Conservation (phyloP, 2,888 invertebrate genomes). For the Tipula unca region DNA sequence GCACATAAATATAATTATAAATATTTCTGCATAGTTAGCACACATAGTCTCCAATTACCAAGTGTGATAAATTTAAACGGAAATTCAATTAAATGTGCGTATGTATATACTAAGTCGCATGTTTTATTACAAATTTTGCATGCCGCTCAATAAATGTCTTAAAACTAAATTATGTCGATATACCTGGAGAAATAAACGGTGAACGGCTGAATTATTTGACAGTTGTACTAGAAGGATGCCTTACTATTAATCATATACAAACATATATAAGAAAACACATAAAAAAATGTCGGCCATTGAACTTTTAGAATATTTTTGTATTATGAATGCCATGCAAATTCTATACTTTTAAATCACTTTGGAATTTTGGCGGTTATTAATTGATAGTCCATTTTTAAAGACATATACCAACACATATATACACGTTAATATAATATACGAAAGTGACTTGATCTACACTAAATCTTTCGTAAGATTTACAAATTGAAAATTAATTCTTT, state of each 20-base stretch:
- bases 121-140: neutral
- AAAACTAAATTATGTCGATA: neutral
- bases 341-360: neutral
- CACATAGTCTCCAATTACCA: neutral
- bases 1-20: neutral
- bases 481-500: neutral
- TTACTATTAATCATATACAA: neutral
- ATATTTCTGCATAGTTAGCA: neutral
- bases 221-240: neutral
- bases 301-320: neutral
- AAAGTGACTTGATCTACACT: neutral
- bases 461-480: neutral
- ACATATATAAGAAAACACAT: neutral
- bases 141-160: neutral
- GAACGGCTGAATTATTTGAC: neutral
- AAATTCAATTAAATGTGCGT: neutral
- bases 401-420: neutral
- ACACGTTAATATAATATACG: neutral
- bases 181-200: neutral
- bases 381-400: neutral
- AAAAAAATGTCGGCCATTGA: neutral
- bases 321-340: neutral
- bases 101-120: neutral
- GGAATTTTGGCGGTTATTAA: neutral
- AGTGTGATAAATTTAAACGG: neutral